Evolutionary conservation across 2,113 vertebrate genomes (phyloP).

Genomic region (Hemiscyllium ocellatum): DNA sequence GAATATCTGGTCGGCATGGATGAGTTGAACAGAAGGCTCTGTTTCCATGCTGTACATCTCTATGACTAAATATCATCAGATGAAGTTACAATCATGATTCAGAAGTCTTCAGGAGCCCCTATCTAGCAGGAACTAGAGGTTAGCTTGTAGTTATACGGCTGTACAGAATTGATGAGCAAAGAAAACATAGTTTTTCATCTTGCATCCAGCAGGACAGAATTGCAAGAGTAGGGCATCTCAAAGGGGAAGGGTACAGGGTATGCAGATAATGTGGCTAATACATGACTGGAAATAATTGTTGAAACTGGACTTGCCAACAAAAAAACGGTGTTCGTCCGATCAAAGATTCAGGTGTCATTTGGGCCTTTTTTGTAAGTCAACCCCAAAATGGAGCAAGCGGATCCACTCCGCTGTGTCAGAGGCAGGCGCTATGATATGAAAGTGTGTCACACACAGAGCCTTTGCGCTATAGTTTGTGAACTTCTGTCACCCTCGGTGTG

Average conservation of each 20-base stretch:
- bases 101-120: not conserved
- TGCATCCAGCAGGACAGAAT: too few species aligned
- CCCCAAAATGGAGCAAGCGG: not conserved
- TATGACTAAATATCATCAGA: not conserved
- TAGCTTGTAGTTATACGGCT: too few species aligned
- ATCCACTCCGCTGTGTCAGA: not conserved
- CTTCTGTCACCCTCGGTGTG: too few species aligned
- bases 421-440: not conserved
- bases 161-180: too few species aligned
- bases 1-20: too few species aligned
- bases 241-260: not conserved
- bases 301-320: not conserved
- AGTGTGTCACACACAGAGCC: not conserved
- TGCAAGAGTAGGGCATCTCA: too few species aligned
- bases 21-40: too few species aligned
- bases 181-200: too few species aligned
- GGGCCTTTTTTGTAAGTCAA: not conserved
- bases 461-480: not conserved
- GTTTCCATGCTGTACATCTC: too few species aligned
- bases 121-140: too few species aligned
- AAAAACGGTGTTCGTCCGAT: not conserved
- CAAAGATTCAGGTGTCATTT: not conserved
- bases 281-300: not conserved
- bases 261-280: not conserved
- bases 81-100: not conserved